A percentile compares a stretch with the other conserved stretches of the same genome.
Evolutionary conservation across 2,888 invertebrate genomes (phyloP).

Genomic region (Notocelia uddmanniana): DNA sequence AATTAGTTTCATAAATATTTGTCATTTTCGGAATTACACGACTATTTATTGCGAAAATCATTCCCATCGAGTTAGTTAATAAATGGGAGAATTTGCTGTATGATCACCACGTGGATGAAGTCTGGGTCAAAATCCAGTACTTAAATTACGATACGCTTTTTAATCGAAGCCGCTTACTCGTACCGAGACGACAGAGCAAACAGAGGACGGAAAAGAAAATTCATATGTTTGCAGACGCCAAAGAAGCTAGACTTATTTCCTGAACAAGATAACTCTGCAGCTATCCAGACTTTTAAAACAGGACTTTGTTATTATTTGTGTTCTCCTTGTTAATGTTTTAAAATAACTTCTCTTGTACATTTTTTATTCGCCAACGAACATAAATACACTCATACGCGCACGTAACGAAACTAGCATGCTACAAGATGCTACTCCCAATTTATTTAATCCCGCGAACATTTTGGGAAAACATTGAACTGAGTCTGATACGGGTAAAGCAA

Average conservation of each 20-base stretch:
- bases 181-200: constrained; percentile 1
- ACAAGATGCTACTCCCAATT: neutral
- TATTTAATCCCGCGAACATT: neutral
- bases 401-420: no score
- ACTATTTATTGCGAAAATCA: no score
- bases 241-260: constrained; percentile 19
- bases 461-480: neutral
- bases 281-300: constrained; percentile 5
- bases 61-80: no score
- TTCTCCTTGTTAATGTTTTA: neutral
- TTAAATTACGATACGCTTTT: neutral
- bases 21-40: neutral
- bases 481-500: no score
- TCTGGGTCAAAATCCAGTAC: neutral
- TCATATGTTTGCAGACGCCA: constrained; percentile 9
- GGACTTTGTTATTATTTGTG: neutral
- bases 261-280: constrained; percentile 22
- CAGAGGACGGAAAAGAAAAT: neutral
- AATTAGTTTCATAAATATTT: no score
- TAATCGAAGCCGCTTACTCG: neutral
- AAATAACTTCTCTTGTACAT: neutral
- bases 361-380: neutral
- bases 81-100: neutral
- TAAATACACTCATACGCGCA: no score
- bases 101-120: neutral